Base-by-base conservation (phyloP, 2,113 vertebrate species). In the Aspiorhynchus laticeps region DNA sequence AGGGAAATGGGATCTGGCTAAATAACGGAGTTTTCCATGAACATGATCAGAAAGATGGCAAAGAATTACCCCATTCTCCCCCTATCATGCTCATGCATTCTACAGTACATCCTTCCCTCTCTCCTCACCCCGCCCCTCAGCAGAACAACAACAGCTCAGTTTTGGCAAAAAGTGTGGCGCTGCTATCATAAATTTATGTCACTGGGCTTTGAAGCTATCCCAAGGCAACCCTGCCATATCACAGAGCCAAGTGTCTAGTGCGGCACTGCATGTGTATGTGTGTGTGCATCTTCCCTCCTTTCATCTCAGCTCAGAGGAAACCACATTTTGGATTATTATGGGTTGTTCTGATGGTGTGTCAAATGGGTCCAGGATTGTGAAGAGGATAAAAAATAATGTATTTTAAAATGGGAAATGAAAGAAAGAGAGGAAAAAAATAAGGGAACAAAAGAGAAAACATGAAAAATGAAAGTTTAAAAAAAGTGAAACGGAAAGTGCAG, bases 121-220 rank as follows among this genome's bases (percentile, higher is more conserved):
- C 59, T 36, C 53, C 41, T 41, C 10, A 36, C 38, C n/a, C 17
- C 43, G 3, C 80, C 28, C 19, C 79, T 80, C 89, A 91, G 89
- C 90, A 93, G 92, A 95, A 94, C 92, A 94, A 95, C 93, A 94
- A 94, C 93, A 92, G 92, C 93, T 94, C 92, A 92, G 90, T 93
- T 94, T 94, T 95, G 94, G 93, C 93, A 94, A 92, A 82, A 84
- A 36, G 91, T 91, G 89, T 86, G 87, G 88, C 87, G 86, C 90
- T 90, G 93, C 92, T 93, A 94, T 95, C 93, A 95, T 93, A 93
- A 94, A 95, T 95, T 94, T 93, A 94, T 95, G 93, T 95, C 93
- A 95, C 91, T 90, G 93, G 93, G 93, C 94, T 95, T 96, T 95
- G 95, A 96, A 95, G 94, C 93, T 91, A 88, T 95, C 94, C 94